These are phyloP conservation scores for Hirtodrosophila confusa DNA, from an alignment of 2,888 invertebrate species.

Conservation along the genomic window DNA sequence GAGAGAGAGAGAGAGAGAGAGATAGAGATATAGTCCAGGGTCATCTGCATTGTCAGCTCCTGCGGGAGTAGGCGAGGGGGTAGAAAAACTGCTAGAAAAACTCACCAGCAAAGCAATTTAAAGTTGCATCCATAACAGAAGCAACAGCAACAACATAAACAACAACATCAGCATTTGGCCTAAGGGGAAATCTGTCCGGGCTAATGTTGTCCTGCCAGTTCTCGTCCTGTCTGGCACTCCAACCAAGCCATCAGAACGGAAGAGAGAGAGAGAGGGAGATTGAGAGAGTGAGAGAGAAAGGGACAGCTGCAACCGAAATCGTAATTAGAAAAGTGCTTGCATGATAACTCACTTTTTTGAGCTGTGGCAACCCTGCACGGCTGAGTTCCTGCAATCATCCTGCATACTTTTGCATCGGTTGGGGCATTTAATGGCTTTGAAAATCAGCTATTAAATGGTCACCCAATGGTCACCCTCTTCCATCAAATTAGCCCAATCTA, in stretches of 20 bases:
- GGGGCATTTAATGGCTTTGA: constrained; percentile 52
- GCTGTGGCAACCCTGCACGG: constrained; percentile 24
- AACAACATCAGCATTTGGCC: constrained; percentile 56
- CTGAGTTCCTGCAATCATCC: not conserved
- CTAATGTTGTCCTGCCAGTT: constrained; percentile 63
- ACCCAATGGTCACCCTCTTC: constrained; percentile 25
- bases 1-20: constrained; percentile 3
- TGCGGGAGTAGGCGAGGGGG: not conserved
- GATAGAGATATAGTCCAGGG: constrained; percentile 30
- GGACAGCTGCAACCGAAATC: constrained; percentile 36
- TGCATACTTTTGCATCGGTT: not conserved
- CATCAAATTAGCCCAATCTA: constrained; percentile 66
- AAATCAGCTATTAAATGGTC: constrained; percentile 55
- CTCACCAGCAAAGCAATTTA: constrained; percentile 73
- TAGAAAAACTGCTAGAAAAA: constrained; percentile 63
- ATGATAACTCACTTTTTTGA: constrained; percentile 72
- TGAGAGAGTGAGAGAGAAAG: too few species aligned
- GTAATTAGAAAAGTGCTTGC: constrained; percentile 78
- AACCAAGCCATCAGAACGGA: constrained; percentile 14
- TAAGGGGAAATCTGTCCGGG: constrained; percentile 71
- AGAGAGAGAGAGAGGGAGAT: not conserved
- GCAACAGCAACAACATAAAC: constrained; percentile 45
- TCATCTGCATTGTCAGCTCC: constrained; percentile 70
- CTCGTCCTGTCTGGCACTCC: constrained; percentile 9
- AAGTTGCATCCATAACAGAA: constrained; percentile 78